Conservation (phyloP, 2,888 invertebrate species). For the Halictus ligatus region DNA sequence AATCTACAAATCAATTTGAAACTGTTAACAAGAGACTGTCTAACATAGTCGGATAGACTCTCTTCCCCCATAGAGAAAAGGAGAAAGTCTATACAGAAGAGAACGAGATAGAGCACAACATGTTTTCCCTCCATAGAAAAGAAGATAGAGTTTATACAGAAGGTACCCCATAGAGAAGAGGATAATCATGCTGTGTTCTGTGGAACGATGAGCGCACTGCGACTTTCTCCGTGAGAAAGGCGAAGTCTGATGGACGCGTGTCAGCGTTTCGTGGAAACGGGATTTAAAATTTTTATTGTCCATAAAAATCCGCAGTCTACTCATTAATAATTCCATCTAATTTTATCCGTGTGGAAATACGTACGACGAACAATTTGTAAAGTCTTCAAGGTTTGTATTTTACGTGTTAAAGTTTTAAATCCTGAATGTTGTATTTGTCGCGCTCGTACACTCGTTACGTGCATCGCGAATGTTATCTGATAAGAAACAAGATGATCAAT, state of each 20-base stretch:
- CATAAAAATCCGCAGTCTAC: too few relatives aligned
- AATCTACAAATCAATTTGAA: background rate
- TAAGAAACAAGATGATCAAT: slow-evolving; percentile 2
- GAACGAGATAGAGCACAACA: background rate
- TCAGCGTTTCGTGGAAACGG: background rate
- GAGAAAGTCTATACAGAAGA: background rate
- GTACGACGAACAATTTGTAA: background rate
- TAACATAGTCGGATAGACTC: too few relatives aligned
- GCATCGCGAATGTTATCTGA: background rate
- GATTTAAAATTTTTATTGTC: background rate
- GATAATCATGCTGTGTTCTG: background rate
- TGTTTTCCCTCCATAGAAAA: background rate
- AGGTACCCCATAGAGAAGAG: background rate
- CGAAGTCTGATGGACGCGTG: background rate
- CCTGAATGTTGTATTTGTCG: background rate
- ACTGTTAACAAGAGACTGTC: background rate
- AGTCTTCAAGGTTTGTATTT: background rate
- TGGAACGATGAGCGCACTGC: background rate
- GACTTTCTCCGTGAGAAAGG: slow-evolving; percentile 14
- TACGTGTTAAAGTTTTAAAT: background rate
- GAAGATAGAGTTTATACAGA: background rate
- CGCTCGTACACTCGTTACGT: background rate
- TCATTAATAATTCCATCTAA: background rate
- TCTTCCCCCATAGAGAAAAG: too few relatives aligned
- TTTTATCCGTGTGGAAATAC: background rate